Evolutionary conservation across 2,113 vertebrate species (phyloP), one percentile per base, ranked within the genome.

Genomic region (Ophiodon elongatus): DNA sequence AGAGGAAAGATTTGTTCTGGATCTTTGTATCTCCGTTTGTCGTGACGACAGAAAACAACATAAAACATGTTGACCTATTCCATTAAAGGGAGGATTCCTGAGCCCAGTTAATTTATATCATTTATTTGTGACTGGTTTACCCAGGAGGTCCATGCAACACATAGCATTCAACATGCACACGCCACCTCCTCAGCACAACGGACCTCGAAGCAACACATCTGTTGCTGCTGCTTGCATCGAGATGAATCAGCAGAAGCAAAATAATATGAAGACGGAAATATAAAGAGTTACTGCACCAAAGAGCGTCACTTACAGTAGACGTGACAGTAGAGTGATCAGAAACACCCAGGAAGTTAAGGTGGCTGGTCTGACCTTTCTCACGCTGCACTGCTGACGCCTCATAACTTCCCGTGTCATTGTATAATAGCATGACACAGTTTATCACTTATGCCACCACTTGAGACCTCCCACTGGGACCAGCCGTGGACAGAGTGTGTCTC

Each of bases 361-460:
- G 52, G 39, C 62, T n/a, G 39, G 27, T 82, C 59, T 77, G 80
- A 80, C 76, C 82, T 88, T 77, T 82, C 81, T 75, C 84, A 82
- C 79, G 54, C 66, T 62, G 63, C 0, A 4, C 25, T 0, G n/a
- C 54, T 37, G 45, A 74, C 80, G 68, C 63, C 80, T 67, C 45
- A 41, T 82, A 85, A 84, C 76, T 62, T 50, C 45, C 68, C 19
- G 14, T 82, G 54, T 82, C 69, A 73, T 70, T 43, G 74, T 69
- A 33, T 76, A 73, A 71, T 45, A 84, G 79, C 83, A 68, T 90
- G 86, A 87, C 67, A 77, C 78, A 85, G 76, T 86, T 79, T 43
- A 81, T 83, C 66, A 73, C 70, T 37, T 45, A 63, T 31, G 41
- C 33, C 56, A 64, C 66, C 25, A 33, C 63, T 29, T 66, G 52